Evolutionary conservation across 2,888 invertebrate genomes (phyloP).

Genomic region (Pyrrhosoma nymphula): DNA sequence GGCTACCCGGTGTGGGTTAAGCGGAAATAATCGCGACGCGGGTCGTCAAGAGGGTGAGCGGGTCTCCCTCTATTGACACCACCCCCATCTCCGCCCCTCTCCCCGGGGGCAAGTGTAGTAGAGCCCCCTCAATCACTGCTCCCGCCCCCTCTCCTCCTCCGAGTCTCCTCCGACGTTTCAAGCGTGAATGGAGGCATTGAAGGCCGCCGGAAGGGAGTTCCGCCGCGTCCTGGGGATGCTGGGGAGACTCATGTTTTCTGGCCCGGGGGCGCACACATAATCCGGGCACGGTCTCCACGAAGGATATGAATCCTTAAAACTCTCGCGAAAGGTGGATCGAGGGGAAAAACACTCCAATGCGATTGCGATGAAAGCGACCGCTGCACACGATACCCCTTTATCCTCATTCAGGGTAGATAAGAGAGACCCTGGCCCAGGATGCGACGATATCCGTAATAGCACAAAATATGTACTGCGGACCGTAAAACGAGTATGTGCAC

Average conservation of each 20-base stretch:
- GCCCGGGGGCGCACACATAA: background rate
- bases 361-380: background rate
- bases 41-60: background rate
- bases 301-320: constrained; percentile 24
- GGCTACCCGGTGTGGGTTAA: background rate
- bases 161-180: background rate
- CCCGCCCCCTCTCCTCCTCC: background rate
- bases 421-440: background rate
- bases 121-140: background rate
- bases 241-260: background rate
- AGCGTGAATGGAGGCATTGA: background rate
- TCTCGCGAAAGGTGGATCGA: background rate
- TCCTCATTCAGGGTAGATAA: background rate
- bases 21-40: constrained; percentile 12
- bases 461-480: background rate
- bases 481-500: background rate
- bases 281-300: background rate
- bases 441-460: background rate
- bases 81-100: background rate
- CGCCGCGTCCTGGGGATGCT: background rate
- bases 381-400: constrained; percentile 7
- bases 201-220: background rate
- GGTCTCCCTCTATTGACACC: background rate
- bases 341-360: background rate
- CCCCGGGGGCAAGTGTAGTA: background rate